phyloP scores from a whole-genome alignment of 53 echinoderm and acorn worm species.

The Temnopleurus reevesii region DNA sequence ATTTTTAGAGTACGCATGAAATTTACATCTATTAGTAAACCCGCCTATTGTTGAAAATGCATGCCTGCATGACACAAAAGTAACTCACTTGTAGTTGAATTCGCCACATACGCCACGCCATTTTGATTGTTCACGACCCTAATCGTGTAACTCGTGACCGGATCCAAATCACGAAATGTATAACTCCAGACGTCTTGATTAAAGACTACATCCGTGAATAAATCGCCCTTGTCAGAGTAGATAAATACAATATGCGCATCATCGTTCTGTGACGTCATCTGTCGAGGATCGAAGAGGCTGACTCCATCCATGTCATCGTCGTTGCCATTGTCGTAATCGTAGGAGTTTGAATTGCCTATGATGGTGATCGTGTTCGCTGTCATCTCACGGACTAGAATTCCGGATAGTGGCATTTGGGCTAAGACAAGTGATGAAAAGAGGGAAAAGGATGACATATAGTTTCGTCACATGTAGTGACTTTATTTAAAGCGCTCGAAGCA shows the following conservation, averaged over 20 bases:
- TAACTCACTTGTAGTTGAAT: constrained; percentile 32
- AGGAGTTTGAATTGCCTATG: constrained; percentile 12
- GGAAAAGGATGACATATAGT: no score
- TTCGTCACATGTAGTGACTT: no score
- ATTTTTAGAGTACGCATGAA: no score
- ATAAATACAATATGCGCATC: constrained; percentile 67
- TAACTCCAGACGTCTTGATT: constrained; percentile 57
- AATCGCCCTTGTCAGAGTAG: constrained; percentile 63
- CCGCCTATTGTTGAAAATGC: no score
- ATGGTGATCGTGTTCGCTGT: constrained; percentile 61
- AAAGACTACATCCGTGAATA: constrained; percentile 73
- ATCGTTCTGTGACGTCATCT: constrained; percentile 30
- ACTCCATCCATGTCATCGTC: constrained; percentile 59
- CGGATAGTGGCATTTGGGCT: constrained; percentile 58
- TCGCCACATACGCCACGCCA: constrained; percentile 46
- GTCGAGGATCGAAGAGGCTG: constrained; percentile 29
- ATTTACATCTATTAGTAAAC: no score
- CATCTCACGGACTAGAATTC: constrained; percentile 61
- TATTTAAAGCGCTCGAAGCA: no score
- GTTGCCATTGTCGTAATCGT: neutral
- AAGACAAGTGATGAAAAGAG: neutral
- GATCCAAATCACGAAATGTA: constrained; percentile 48
- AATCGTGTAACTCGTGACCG: constrained; percentile 55
- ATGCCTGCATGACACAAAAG: neutral
- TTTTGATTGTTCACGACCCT: constrained; percentile 63